Evolutionary conservation across 30 jellyfish, hydroid and myxozoan genomes (phyloP), one percentile per base, ranked within the genome.

Genomic region (Cassiopea xamachana): DNA sequence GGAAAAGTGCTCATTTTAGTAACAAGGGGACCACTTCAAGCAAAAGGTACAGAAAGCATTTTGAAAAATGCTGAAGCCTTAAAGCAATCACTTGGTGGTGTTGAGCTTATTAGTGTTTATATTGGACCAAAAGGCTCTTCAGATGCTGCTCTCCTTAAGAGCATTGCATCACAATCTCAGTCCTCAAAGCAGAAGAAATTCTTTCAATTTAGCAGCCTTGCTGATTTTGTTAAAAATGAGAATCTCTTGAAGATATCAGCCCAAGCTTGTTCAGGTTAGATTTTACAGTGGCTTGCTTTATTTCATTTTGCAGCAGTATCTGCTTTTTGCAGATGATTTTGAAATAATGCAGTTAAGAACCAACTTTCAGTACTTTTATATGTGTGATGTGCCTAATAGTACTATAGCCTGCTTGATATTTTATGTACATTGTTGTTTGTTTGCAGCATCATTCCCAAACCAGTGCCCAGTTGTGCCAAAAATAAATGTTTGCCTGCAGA

Each of bases 201-300:
- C 85, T 93, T 83, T 76, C 89, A 87, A 39, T 67, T 86, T 73
- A 92, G 91, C 55, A 79, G 75, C 43, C 17, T 81, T 45, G 85
- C 69, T 69, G 98, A 96, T 8, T 73, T 92, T 17, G 48, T 58
- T 15, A 89, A 81, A 50, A 62, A 86, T 60, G 90, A 82, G 68
- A 83, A 77, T 49, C 89, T 83, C 58, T 92, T 87, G 89, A 77
- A 75, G 18, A 73, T 96, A 1, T 96, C 98, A 10, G 55, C 87
- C 47, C 87, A 79, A 16, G 92, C 97, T n/a, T 96, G 99, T 79
- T 83, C 98, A 89, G 97, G 99, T 90, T 2, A 6, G 91, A 48
- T 81, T 9, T 15, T 17, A 46, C 64, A 55, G 64, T 55, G 12
- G 64, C 64, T 3, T 55, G 64, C 12, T 55, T 10, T 55, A 10